Evolutionary conservation across 2,888 invertebrate species (phyloP), one percentile per base, ranked within the genome.

Genomic region (Elegia similella): DNA sequence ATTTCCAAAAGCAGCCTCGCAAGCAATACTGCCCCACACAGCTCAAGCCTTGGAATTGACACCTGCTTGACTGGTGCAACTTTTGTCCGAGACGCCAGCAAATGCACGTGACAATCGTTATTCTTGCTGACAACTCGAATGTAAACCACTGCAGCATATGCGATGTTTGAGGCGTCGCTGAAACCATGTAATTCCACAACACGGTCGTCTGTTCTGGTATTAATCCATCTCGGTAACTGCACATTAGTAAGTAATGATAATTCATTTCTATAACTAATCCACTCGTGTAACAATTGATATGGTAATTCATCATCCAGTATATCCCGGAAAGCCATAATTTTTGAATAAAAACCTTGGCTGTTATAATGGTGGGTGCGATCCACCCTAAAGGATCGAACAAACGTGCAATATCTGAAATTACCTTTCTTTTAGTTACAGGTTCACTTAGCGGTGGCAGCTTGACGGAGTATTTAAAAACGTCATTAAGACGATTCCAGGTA

Each of bases 371-470:
- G 0, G 71, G 73, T 0, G 73, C 67, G 0, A 71, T 46, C 74
- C 75, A 77, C 0, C 75, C 76, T 0, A 75, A 38, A 0, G 75
- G 75, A 52, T 75, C 73, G 53, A 67, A 78, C 1, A 76, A 43
- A 0, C 63, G 52, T 8, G 70, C 53, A 6, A 76, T 68, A 13
- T 74, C 72, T 0, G 74, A 72, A 7, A 73, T 60, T 15, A 77
- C 61, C 32, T 50, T 64, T 59, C 74, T 66, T 64, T 76, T 76
- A n/a, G 75, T 76, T 56, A 67, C 57, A 54, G 69, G 61, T 38
- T 38, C 15, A 7, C 38, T 42, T 6, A 62, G 1, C 13, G 55
- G 38, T 0, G 67, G 63, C 0, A 73, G 44, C 7, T 63, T 59
- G 0, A 74, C 65, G 0, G 65, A 55, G 48, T 71, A 72, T 0